Conservation (phyloP, 2,113 vertebrate genomes). For the Otocyon megalotis region DNA sequence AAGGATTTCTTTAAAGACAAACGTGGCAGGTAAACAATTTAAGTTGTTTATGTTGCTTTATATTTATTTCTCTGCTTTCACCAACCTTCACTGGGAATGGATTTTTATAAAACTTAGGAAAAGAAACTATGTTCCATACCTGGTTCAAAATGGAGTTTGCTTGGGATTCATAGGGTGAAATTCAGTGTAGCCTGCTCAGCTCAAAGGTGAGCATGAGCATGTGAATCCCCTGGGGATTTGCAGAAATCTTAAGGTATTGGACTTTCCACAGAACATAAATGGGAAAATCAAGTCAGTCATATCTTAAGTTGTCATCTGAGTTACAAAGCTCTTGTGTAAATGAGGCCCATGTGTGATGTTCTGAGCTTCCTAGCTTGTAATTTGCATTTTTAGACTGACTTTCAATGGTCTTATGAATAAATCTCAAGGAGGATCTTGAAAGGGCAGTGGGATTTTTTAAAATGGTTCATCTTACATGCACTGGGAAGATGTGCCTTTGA, state of each 20-base stretch:
- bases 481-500: slow-evolving; percentile 45
- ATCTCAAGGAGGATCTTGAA: not conserved
- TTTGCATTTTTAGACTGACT: not conserved
- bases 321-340: not conserved
- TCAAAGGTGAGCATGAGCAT: not conserved
- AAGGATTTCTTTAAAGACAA: not conserved
- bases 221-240: not conserved
- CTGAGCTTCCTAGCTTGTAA: not conserved
- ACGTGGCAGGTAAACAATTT: not conserved
- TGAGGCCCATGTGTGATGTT: not conserved
- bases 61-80: not conserved
- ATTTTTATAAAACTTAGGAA: not conserved
- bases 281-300: not conserved
- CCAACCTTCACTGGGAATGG: not conserved
- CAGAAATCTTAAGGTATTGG: not conserved
- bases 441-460: not conserved
- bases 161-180: not conserved
- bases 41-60: not conserved
- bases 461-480: slow-evolving; percentile 21
- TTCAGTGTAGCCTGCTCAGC: not conserved
- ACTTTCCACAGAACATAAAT: not conserved
- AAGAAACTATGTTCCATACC: not conserved
- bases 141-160: not conserved
- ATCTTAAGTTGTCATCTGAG: not conserved
- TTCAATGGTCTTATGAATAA: not conserved